phyloP scores from a whole-genome alignment of 2,797 vertebrate species.

The Paramormyrops hopkinsi region DNA sequence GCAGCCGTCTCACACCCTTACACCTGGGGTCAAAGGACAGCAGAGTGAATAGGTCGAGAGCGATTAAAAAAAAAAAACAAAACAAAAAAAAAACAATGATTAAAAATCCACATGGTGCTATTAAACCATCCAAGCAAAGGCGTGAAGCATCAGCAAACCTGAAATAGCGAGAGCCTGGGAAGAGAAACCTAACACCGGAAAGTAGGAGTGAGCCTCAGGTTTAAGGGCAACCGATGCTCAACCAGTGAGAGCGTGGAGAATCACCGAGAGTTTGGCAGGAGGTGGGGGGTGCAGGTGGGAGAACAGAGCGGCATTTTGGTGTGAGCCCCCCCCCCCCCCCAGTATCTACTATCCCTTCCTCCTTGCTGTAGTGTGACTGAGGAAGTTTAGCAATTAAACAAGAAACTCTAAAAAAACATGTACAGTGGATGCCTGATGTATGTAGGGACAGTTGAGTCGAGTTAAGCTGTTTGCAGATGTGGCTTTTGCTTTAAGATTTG shows the following conservation, averaged over 20 bases:
- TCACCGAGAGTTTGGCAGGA: neutral
- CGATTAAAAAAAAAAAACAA: neutral
- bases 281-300: neutral
- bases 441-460: conserved; percentile 28
- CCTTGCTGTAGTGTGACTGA: conserved; percentile 21
- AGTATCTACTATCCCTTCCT: neutral
- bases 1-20: conserved; percentile 3
- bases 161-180: conserved; percentile 31
- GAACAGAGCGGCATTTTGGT: conserved; percentile 30
- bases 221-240: neutral
- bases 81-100: neutral
- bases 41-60: neutral
- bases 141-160: conserved; percentile 32
- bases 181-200: conserved; percentile 21
- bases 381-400: conserved; percentile 37
- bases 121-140: conserved; percentile 38
- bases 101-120: conserved; percentile 46
- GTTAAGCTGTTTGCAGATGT: conserved; percentile 24
- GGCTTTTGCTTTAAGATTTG: conserved; percentile 39
- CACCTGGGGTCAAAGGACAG: conserved; percentile 11
- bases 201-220: conserved; percentile 33
- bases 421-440: conserved; percentile 55
- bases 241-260: neutral
- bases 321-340: neutral
- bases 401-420: conserved; percentile 3